These are phyloP conservation scores for Pungitius pungitius DNA, from an alignment of 2,113 vertebrate species.

Conservation along the genomic window DNA sequence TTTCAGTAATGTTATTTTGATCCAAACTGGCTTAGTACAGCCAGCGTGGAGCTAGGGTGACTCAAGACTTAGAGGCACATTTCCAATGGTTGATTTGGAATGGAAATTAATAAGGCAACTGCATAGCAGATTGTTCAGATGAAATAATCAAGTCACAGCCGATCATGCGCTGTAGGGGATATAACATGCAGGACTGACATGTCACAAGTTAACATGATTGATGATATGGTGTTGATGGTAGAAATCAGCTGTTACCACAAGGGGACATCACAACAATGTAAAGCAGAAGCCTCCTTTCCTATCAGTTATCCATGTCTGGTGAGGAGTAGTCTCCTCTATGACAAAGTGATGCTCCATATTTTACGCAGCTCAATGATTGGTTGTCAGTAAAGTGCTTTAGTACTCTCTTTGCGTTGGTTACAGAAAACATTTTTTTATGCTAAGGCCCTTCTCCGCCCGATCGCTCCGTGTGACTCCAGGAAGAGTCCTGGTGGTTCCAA, in stretches of 20 bases:
- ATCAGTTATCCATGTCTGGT: constrained; percentile 10
- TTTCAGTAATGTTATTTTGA: not conserved
- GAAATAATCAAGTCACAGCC: no score
- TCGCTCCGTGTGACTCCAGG: no score
- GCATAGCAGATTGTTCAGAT: no score
- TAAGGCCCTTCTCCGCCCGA: no score
- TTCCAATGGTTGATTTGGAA: not conserved
- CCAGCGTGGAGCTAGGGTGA: not conserved
- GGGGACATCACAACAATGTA: constrained; percentile 43
- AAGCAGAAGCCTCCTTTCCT: not conserved
- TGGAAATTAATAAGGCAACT: no score
- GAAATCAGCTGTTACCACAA: constrained; percentile 42
- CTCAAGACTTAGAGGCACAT: not conserved
- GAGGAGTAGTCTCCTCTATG: not conserved
- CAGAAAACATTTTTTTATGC: no score
- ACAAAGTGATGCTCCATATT: constrained; percentile 15
- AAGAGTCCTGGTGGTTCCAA: no score
- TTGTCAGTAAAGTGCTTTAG: constrained; percentile 21
- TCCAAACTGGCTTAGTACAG: not conserved
- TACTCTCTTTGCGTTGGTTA: no score
- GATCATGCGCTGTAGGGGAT: not conserved
- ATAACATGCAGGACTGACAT: not conserved
- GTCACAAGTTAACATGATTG: not conserved
- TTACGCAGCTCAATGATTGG: constrained; percentile 24
- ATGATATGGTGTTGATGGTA: not conserved